Evolutionary conservation across 2,113 vertebrate species (phyloP), one percentile per base, ranked within the genome.

Genomic region (Microtus montanus): DNA sequence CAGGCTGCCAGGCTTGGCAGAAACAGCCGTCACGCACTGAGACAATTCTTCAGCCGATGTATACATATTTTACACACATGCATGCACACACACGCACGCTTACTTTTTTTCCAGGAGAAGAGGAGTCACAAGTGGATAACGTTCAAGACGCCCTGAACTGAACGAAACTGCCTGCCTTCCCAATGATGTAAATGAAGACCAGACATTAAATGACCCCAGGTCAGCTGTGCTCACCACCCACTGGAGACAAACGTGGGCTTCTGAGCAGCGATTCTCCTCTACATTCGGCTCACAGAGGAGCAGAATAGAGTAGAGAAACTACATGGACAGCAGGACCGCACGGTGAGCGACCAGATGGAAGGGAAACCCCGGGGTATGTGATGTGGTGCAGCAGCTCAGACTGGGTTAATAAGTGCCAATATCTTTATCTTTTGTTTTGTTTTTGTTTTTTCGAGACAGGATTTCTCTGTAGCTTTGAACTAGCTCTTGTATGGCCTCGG

Each of bases 251-350:
- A 74, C 13, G 78, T 0, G 84, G 68, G 78, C 70, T 93, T 87
- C 87, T 87, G 78, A 95, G 68, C n/a, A 64, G 26, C 3, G n/a
- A 77, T 26, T 84, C 64, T 96, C 66, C 44, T 92, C 44, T 83
- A 86, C 80, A 63, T 12, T 87, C 70, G 87, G 82, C 89, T 80
- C 20, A 54, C 58, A 75, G 38, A 73, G 30, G 78, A 87, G 79
- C 0, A 7, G 78, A 83, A 30, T 35, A 28, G 22, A 61, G 24
- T 20, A 8, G 47, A 49, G 54, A 91, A 92, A 38, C 38, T 26
- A 63, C 44, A 8, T 44, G 44, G 14, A 87, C 41, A 93, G 28
- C 0, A 79, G 63, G 85, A 54, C 2, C 41, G 47, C 44, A 64
- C 0, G 22, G 24, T 17, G 30, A 80, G 12, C 38, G 17, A 75